These are phyloP conservation scores for Pogoniulus pusillus DNA, from an alignment of 2,797 vertebrate species.

Conservation along the genomic window DNA sequence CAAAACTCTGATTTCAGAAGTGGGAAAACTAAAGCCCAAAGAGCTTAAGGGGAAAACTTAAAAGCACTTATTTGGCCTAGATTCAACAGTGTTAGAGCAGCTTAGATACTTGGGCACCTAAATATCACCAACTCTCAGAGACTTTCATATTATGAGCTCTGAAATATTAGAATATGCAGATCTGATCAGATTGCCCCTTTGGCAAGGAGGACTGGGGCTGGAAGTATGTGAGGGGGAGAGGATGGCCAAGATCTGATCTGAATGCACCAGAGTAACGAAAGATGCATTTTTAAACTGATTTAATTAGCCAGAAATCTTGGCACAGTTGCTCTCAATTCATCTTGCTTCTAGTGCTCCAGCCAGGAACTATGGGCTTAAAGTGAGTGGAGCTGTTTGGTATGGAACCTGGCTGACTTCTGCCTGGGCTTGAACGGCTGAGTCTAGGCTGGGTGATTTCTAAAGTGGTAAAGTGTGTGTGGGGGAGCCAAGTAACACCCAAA, in stretches of 20 bases:
- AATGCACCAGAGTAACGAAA: constrained; percentile 40
- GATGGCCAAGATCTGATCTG: constrained; percentile 56
- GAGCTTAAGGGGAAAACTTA: constrained; percentile 67
- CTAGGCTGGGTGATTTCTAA: no score
- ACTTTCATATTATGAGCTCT: constrained; percentile 46
- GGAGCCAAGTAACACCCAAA: no score
- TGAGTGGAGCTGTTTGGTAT: constrained; percentile 1
- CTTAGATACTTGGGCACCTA: constrained; percentile 46
- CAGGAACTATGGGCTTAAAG: neutral
- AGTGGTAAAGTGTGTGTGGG: no score
- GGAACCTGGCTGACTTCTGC: neutral
- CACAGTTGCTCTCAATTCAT: neutral
- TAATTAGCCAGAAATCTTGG: constrained; percentile 49
- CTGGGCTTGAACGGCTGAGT: no score
- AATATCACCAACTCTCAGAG: constrained; percentile 51
- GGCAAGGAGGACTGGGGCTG: constrained; percentile 43
- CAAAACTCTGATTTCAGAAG: constrained; percentile 66
- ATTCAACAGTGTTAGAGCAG: constrained; percentile 60
- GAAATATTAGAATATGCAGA: constrained; percentile 63
- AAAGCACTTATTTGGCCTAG: constrained; percentile 71
- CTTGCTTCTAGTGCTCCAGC: constrained; percentile 36
- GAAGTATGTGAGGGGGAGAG: constrained; percentile 42
- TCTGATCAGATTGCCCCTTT: constrained; percentile 64
- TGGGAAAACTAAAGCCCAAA: constrained; percentile 63
- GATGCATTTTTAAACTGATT: constrained; percentile 53